Evolutionary conservation across 2,888 invertebrate species (phyloP), one percentile per base, ranked within the genome.

Genomic region (Rhagonycha lutea): DNA sequence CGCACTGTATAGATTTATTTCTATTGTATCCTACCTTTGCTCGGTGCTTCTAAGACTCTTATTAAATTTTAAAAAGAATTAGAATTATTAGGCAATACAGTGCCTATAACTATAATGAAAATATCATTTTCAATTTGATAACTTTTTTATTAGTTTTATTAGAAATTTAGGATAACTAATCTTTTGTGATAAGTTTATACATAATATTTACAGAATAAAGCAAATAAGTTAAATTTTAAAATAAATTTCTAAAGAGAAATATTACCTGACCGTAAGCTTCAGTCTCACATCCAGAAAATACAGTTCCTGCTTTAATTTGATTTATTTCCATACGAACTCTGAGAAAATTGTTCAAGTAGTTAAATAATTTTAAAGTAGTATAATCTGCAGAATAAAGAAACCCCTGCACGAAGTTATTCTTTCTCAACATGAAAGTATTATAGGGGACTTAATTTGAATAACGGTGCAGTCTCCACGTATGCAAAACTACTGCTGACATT

Each of bases 361-460:
- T 65, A 65, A 14, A 65, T 65, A 65, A 65, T 23, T 65, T 65
- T 65, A 65, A 65, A 65, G 63, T 65, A 26, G 63, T 65, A 65
- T 65, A 65, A 65, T 65, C 63, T 65, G 63, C 63, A 26, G 26
- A 65, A 23, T 23, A 65, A 65, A 65, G 63, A 65, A 65, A 65
- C 63, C 63, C 63, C 63, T 65, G 12, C 63, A 65, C 24, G 24
- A 65, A 65, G 26, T 65, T 24, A 65, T 65, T 65, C 77, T 77
- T 79, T 79, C 78, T 76, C 75, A 75, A 79, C 74, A 70, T 70
- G 62, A 70, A 68, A 60, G n/a, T 75, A 69, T 65, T 18, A 74
- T 78, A 78, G 76, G 79, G 79, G 78, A 75, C 47, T 77, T 75
- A 69, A 79, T 80, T 81, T 80, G 78, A 81, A 79, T 81, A 79